A percentile compares a stretch with the other conserved stretches of the same genome.
phyloP scores from a whole-genome alignment of 2,888 invertebrate species.

The Rhopalosiphum nymphaeae region DNA sequence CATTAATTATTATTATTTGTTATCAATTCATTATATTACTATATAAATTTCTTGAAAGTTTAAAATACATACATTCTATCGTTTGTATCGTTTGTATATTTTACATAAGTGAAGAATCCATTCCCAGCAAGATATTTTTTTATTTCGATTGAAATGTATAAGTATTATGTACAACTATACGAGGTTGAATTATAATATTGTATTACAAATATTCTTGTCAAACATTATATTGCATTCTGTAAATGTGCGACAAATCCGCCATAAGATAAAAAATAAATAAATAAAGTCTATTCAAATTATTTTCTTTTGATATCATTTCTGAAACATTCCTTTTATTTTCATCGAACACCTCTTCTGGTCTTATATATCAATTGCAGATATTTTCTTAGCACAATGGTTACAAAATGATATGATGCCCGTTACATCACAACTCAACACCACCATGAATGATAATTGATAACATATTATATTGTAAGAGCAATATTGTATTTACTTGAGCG shows the following conservation, averaged over 20 bases:
- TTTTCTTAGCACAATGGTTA: neutral
- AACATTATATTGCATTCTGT: neutral
- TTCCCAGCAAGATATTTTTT: neutral
- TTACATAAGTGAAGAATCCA: neutral
- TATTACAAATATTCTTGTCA: neutral
- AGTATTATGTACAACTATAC: neutral
- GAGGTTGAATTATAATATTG: neutral
- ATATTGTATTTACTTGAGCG: neutral
- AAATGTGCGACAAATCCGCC: neutral
- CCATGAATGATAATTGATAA: no score
- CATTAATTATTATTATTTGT: no score
- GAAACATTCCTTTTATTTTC: neutral
- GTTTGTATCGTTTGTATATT: neutral
- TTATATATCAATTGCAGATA: neutral
- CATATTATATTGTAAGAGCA: neutral
- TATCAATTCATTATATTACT: neutral
- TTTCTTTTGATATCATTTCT: neutral
- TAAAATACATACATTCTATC: neutral
- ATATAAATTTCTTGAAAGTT: neutral
- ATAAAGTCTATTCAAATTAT: slow-evolving; percentile 1
- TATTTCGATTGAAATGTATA: neutral
- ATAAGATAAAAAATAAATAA: neutral
- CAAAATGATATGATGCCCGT: neutral
- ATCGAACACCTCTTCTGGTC: neutral
- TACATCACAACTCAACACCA: neutral